Percentiles rank a stretch among this genome's conserved stretches.
phyloP scores from a whole-genome alignment of 2,113 vertebrate genomes.

The Hemibagrus wyckioides region DNA sequence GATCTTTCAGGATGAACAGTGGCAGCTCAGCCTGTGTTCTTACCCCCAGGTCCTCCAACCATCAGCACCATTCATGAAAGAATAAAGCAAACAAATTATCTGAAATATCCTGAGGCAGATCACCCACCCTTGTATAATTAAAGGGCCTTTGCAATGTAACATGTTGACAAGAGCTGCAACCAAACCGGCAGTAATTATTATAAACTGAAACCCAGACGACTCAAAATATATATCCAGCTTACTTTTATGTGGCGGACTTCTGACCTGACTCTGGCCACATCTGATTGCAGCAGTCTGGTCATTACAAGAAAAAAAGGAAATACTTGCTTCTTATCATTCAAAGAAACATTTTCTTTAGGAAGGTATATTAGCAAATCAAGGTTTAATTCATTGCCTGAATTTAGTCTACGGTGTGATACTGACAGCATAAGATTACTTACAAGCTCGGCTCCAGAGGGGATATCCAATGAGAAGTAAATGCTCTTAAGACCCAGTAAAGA shows the following conservation, averaged over 20 bases:
- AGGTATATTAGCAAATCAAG: neutral
- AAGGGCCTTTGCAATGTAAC: neutral
- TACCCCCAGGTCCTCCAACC: neutral
- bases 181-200: neutral
- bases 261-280: neutral
- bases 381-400: neutral
- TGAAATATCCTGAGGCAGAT: neutral
- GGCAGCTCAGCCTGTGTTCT: neutral
- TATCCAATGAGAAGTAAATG: slow-evolving; percentile 26
- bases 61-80: neutral
- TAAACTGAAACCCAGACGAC: neutral
- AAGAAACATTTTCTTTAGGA: neutral
- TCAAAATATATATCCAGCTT: neutral
- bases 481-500: neutral
- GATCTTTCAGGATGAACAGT: neutral
- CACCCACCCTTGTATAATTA: neutral
- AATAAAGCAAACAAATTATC: slow-evolving; percentile 2
- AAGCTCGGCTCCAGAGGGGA: neutral
- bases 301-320: neutral
- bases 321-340: neutral
- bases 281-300: neutral
- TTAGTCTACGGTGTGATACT: neutral
- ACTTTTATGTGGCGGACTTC: neutral
- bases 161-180: neutral
- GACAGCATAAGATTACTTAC: slow-evolving; percentile 15